Percentiles rank a stretch among this genome's conserved stretches.
Evolutionary conservation across 37 sponge, comb jelly and placozoan species (phyloP).

Genomic region (Halisarca cf. caerulea): DNA sequence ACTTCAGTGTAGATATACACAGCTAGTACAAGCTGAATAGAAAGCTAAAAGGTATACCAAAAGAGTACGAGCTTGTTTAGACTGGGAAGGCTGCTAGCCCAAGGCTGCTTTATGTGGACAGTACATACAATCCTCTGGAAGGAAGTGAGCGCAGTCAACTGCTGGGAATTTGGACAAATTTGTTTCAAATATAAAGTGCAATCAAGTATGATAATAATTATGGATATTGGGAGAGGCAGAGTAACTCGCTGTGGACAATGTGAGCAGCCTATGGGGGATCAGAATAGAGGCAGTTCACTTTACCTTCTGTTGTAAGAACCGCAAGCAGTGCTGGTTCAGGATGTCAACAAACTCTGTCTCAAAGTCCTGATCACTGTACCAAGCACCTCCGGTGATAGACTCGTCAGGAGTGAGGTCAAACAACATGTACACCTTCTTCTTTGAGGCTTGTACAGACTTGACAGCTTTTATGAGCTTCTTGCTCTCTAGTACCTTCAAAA

Average conservation of each 20-base stretch:
- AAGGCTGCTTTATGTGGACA: no score
- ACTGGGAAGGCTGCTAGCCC: no score
- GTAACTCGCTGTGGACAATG: not conserved
- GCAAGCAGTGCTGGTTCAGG: conserved; percentile 78
- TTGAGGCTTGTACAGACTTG: conserved; percentile 77
- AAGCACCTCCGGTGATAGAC: conserved; percentile 93
- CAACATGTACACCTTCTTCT: conserved; percentile 89
- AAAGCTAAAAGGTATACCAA: no score
- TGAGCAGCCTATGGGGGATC: not conserved
- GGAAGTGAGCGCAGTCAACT: no score
- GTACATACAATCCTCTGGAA: no score
- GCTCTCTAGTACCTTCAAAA: conserved; percentile 85
- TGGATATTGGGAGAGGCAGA: no score
- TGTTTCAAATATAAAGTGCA: no score
- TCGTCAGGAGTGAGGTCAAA: conserved; percentile 82
- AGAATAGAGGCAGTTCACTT: not conserved
- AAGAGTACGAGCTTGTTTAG: no score
- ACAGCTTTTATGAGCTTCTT: conserved; percentile 89
- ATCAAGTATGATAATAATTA: no score
- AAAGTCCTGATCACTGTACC: conserved; percentile 98
- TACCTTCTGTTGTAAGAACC: conserved; percentile 81
- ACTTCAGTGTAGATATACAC: no score
- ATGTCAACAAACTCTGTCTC: conserved; percentile 98
- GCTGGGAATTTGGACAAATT: no score
- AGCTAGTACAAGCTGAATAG: no score